A percentile compares a stretch with the other conserved stretches of the same genome.
phyloP scores from a whole-genome alignment of 2,113 vertebrate species.

The Myodes glareolus region DNA sequence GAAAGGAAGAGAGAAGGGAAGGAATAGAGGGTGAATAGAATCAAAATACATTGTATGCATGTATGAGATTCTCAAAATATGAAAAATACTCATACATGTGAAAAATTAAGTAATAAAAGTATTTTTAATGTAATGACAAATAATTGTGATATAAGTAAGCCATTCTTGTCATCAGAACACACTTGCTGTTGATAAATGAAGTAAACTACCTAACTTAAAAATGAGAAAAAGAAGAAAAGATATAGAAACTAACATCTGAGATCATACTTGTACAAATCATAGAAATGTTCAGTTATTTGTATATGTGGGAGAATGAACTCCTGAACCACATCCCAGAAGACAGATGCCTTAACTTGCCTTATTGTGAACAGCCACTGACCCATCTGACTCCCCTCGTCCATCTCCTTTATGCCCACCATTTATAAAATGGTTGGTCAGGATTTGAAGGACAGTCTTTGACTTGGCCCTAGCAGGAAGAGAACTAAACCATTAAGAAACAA shows the following conservation, averaged over 20 bases:
- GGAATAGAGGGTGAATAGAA: background rate
- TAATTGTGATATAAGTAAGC: background rate
- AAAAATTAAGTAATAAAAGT: background rate
- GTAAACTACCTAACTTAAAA: background rate
- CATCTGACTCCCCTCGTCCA: background rate
- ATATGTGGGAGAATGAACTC: background rate
- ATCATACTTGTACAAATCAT: background rate
- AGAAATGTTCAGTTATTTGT: background rate
- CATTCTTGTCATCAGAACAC: background rate
- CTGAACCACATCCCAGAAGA: background rate
- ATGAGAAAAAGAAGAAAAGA: background rate
- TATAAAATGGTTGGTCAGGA: slow-evolving; percentile 23
- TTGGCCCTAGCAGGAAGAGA: slow-evolving; percentile 47
- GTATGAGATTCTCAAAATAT: background rate
- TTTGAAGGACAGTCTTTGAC: slow-evolving; percentile 36
- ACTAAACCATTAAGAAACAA: slow-evolving; percentile 7
- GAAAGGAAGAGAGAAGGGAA: background rate
- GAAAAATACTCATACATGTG: background rate
- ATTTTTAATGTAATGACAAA: background rate
- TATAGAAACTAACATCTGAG: background rate
- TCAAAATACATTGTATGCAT: background rate
- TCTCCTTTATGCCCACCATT: slow-evolving; percentile 32
- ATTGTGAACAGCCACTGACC: background rate
- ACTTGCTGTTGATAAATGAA: background rate
- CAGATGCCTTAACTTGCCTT: background rate